These are phyloP conservation scores for Cryptops parisi DNA, from an alignment of 2,888 invertebrate species.

Conservation along the genomic window DNA sequence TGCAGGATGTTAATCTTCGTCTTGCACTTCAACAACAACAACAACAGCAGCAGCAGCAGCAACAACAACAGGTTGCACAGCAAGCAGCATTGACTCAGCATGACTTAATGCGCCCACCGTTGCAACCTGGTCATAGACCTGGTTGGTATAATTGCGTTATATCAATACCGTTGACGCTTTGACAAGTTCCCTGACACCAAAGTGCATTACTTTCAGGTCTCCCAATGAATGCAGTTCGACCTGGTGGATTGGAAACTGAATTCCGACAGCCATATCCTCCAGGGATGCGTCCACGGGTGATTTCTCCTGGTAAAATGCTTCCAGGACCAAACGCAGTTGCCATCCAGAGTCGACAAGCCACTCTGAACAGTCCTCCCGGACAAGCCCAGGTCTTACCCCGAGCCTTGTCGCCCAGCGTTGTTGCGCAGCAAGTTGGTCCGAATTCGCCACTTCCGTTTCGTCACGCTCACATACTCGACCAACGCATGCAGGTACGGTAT, in stretches of 20 bases:
- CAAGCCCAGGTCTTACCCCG: slow-evolving; percentile 8
- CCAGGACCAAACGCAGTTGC: background rate
- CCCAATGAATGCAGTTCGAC: background rate
- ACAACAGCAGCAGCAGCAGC: slow-evolving; percentile 36
- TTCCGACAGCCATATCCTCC: slow-evolving; percentile 20
- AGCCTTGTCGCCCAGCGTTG: slow-evolving; percentile 2
- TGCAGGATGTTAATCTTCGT: slow-evolving; percentile 3
- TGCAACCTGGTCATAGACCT: slow-evolving; percentile 8
- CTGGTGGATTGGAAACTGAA: slow-evolving; percentile 13
- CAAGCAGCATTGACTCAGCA: slow-evolving; percentile 35
- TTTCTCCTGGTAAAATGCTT: slow-evolving; percentile 7
- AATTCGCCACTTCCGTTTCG: slow-evolving; percentile 16
- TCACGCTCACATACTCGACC: slow-evolving; percentile 17
- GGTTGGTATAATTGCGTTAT: background rate
- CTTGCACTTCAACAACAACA: slow-evolving; percentile 8
- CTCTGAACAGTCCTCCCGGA: slow-evolving; percentile 7
- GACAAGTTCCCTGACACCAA: no score
- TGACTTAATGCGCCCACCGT: slow-evolving; percentile 37
- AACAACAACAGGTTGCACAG: slow-evolving; percentile 26
- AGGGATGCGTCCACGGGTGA: slow-evolving; percentile 15
- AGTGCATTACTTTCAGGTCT: no score
- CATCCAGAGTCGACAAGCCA: background rate
- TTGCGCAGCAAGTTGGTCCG: slow-evolving; percentile 13
- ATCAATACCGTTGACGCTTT: background rate
- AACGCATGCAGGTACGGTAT: slow-evolving; percentile 12